phyloP scores from a whole-genome alignment of 2,113 vertebrate species.

The Deroptyus accipitrinus region DNA sequence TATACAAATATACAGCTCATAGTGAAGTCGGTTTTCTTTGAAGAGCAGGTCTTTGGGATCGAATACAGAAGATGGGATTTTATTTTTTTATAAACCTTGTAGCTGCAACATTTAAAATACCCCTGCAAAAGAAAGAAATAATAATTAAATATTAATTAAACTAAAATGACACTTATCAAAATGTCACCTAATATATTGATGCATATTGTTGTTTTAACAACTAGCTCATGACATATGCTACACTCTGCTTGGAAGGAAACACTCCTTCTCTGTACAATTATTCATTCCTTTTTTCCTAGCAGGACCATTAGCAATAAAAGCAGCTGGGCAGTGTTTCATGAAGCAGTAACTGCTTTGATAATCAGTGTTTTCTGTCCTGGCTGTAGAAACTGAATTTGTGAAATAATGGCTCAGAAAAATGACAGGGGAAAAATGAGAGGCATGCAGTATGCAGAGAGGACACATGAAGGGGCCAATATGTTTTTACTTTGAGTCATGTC shows the following conservation, averaged over 20 bases:
- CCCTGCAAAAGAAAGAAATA: background rate
- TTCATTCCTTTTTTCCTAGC: background rate
- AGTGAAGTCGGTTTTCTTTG: background rate
- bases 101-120: background rate
- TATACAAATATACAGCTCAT: background rate
- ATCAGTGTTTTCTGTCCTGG: background rate
- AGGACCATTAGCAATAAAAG: background rate
- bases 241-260: background rate
- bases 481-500: background rate
- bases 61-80: background rate
- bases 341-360: background rate
- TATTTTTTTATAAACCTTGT: background rate
- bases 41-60: background rate
- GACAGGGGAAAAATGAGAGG: background rate
- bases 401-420: background rate
- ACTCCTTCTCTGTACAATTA: background rate
- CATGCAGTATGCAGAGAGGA: background rate
- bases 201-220: background rate
- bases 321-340: background rate
- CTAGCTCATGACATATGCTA: background rate
- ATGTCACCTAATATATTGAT: background rate
- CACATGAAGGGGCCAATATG: background rate
- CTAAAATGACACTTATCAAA: background rate
- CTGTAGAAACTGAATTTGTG: background rate
- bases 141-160: background rate